A percentile compares a stretch with the other conserved stretches of the same genome.
Evolutionary conservation across 1,140 invertebrate genomes (phyloP).

Genomic region (Drosophila nebulosa): DNA sequence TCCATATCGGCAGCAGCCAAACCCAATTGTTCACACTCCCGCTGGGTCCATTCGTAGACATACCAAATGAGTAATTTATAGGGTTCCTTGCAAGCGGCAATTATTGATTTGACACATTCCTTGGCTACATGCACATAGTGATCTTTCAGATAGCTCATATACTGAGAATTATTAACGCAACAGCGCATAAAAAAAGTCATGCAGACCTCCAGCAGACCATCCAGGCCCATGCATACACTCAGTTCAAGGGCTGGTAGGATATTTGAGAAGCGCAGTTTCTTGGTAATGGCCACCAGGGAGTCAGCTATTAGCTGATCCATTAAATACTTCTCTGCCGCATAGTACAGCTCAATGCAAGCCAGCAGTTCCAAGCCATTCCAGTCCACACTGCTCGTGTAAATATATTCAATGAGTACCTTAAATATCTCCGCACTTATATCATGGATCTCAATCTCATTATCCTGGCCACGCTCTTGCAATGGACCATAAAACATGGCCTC

Average conservation of each 20-base stretch:
- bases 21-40: conserved; percentile 64
- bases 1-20: conserved; percentile 43
- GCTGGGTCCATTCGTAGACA: conserved; percentile 77
- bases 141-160: conserved; percentile 55
- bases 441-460: conserved; percentile 62
- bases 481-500: conserved; percentile 88
- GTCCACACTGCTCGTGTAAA: conserved; percentile 66
- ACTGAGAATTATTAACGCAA: conserved; percentile 71
- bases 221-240: conserved; percentile 71
- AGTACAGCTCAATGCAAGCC: conserved; percentile 73
- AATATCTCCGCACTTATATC: conserved; percentile 73
- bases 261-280: conserved; percentile 70
- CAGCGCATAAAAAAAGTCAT: conserved; percentile 74
- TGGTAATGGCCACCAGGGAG: conserved; percentile 50
- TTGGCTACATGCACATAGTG: conserved; percentile 77
- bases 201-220: conserved; percentile 65
- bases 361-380: conserved; percentile 57
- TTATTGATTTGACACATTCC: conserved; percentile 74
- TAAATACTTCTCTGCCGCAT: conserved; percentile 78
- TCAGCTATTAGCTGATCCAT: conserved; percentile 63
- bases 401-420: conserved; percentile 61
- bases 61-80: conserved; percentile 73
- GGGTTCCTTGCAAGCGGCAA: conserved; percentile 66
- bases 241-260: conserved; percentile 72
- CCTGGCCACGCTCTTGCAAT: conserved; percentile 80